Base-by-base conservation (phyloP, 2,113 vertebrate genomes). In the Passer domesticus region DNA sequence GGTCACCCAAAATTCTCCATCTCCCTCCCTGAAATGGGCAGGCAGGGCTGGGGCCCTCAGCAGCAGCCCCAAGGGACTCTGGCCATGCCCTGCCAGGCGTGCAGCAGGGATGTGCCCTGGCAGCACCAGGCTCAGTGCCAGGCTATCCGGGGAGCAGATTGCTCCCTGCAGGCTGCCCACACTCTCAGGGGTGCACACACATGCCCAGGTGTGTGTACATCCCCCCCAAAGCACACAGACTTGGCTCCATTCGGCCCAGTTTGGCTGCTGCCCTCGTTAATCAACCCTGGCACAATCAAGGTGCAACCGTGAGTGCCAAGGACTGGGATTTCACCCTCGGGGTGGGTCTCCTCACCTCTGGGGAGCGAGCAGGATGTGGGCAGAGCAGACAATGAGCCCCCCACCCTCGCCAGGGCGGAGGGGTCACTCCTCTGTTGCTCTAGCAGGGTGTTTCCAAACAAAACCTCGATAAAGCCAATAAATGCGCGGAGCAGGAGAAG, bases 181-280 rank as follows among this genome's bases (percentile, higher is more conserved):
- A 20, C 37, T 28, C 14, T 8, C 43, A 20, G 4, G 24, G 68
- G 16, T 5, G 18, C 63, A 16, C 43, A 19, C 25, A 35, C 35
- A 2, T 0, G 20, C n/a, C 3, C 4, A 16, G 49, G 13, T 27
- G 70, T 0, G 1, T 16, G 30, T 2, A 13, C 11, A 19, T 30
- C 16, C 6, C 7, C 21, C 25, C 0, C 35, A 19, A 18, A 75
- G 3, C 35, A 12, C 20, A 5, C 2, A 4, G 9, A 21, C 74
- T 33, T 25, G 46, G 47, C 15, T 70, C 46, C 3, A 0, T 63
- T 58, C 2, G 23, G 49, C 19, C 31, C 50, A 35, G 14, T 37
- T n/a, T 68, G 58, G 63, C 18, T 76, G 50, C 33, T 53, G 56
- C 33, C 3, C 0, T 30, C 7, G 0, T 50, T 19, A 14, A 72